phyloP scores from a whole-genome alignment of 1,140 invertebrate species.

The Oncopeltus fasciatus region DNA sequence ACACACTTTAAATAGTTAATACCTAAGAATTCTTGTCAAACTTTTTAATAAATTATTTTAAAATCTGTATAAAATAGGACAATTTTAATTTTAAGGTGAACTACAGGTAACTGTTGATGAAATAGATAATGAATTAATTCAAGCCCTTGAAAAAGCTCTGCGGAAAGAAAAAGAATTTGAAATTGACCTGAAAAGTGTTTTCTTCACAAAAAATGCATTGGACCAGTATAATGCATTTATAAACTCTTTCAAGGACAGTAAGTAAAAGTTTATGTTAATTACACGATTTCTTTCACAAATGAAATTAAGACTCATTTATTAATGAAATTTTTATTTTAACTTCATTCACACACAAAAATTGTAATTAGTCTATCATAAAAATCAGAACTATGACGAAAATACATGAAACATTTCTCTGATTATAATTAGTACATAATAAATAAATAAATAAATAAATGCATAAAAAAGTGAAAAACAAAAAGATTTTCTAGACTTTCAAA shows the following conservation, averaged over 20 bases:
- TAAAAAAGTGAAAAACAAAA: no score
- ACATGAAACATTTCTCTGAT: no score
- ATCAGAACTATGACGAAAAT: no score
- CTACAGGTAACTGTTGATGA: conserved; percentile 42
- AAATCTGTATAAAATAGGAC: neutral
- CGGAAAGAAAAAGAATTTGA: conserved; percentile 13
- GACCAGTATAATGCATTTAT: conserved; percentile 29
- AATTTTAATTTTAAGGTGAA: conserved; percentile 33
- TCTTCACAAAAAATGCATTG: conserved; percentile 26
- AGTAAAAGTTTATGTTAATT: neutral
- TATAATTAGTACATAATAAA: no score
- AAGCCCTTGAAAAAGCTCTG: conserved; percentile 31
- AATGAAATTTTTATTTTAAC: no score
- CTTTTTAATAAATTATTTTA: no score
- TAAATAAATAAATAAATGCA: no score
- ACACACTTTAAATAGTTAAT: no score
- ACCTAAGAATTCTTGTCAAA: no score
- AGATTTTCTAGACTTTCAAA: no score
- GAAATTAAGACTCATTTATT: neutral
- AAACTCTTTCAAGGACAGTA: conserved; percentile 10
- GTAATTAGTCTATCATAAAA: no score
- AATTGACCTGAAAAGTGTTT: conserved; percentile 13
- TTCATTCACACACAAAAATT: no score
- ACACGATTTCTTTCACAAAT: neutral
- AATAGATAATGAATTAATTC: conserved; percentile 40